Evolutionary conservation across 2,888 invertebrate species (phyloP).

Genomic region (Tetramorium bicarinatum): DNA sequence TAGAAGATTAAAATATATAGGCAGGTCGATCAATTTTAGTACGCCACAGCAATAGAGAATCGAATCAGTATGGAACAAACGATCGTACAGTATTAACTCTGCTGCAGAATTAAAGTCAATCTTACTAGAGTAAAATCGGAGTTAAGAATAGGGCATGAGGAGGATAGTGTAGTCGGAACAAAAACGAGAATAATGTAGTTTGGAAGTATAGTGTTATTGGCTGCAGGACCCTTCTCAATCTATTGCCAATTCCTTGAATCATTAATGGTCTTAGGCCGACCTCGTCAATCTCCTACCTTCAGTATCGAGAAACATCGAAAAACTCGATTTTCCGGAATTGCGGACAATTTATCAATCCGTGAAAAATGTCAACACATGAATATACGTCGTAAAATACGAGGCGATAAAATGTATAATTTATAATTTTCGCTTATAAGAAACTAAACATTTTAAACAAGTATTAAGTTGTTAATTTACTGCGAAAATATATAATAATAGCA

Average conservation of each 20-base stretch:
- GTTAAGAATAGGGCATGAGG: slow-evolving; percentile 64
- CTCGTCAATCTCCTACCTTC: slow-evolving; percentile 75
- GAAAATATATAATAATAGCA: background rate
- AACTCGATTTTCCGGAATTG: slow-evolving; percentile 35
- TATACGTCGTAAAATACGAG: background rate
- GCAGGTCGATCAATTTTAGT: background rate
- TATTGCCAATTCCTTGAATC: slow-evolving; percentile 81
- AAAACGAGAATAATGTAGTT: slow-evolving; percentile 56
- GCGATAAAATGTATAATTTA: slow-evolving; percentile 4
- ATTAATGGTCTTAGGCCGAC: slow-evolving; percentile 78
- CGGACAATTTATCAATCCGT: slow-evolving; percentile 32
- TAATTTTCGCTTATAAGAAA: background rate
- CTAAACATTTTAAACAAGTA: background rate
- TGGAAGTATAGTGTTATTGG: slow-evolving; percentile 64
- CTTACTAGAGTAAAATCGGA: slow-evolving; percentile 77
- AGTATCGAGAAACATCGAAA: slow-evolving; percentile 44
- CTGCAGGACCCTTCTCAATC: slow-evolving; percentile 57
- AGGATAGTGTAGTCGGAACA: slow-evolving; percentile 39
- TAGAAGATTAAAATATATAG: background rate
- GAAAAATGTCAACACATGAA: slow-evolving; percentile 24
- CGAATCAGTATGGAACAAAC: slow-evolving; percentile 45
- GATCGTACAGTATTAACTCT: slow-evolving; percentile 77
- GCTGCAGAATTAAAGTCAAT: slow-evolving; percentile 83
- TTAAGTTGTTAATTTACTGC: background rate
- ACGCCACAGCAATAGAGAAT: slow-evolving; percentile 7